phyloP scores from a whole-genome alignment of 2,113 vertebrate genomes.

The Petromus typicus region DNA sequence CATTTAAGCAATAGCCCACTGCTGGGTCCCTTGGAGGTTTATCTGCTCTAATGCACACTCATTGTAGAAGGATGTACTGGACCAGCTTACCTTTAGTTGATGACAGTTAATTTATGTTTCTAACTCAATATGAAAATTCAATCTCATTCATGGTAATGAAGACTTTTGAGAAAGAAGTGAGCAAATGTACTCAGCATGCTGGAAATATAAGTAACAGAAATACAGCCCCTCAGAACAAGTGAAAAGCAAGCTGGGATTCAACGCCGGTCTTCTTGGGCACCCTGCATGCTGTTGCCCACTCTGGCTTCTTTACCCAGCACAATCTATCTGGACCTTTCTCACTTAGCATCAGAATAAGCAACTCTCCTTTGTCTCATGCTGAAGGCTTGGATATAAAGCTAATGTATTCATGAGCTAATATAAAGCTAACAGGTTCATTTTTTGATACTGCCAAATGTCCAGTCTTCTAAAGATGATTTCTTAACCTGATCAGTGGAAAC shows the following conservation, averaged over 20 bases:
- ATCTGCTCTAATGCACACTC: background rate
- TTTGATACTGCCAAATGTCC: background rate
- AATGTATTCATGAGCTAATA: background rate
- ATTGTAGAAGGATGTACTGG: background rate
- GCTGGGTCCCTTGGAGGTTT: background rate
- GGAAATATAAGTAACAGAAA: background rate
- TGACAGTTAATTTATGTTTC: background rate
- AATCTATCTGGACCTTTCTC: background rate
- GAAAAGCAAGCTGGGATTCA: background rate
- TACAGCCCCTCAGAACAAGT: background rate
- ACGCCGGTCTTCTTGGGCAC: background rate
- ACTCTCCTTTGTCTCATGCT: background rate
- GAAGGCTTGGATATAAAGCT: background rate
- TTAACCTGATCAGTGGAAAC: background rate
- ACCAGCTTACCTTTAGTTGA: background rate
- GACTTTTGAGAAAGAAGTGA: conserved; percentile 9
- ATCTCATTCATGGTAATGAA: background rate
- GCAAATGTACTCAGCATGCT: background rate
- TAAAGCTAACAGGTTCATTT: background rate
- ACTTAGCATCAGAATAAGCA: background rate
- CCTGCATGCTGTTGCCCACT: background rate
- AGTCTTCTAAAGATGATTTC: background rate
- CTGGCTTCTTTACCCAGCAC: background rate
- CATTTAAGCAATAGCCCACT: background rate
- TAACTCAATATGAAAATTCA: conserved; percentile 15